Evolutionary conservation across 2,113 vertebrate species (phyloP), one percentile per base, ranked within the genome.

Genomic region (Acanthisitta chloris): DNA sequence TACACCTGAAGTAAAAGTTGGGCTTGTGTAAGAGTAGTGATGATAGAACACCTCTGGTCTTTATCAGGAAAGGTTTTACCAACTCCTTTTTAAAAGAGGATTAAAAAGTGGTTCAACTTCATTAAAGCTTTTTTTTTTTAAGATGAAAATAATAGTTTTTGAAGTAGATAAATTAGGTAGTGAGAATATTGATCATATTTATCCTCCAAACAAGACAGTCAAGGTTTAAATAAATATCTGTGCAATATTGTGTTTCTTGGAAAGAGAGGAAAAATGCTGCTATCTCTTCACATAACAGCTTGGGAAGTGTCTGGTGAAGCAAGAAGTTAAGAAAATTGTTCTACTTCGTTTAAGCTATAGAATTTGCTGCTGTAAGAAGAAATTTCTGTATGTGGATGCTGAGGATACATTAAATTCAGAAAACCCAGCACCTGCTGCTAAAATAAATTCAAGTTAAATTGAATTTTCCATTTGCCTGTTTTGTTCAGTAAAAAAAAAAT

Each of bases 301-400:
- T 61, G 42, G 36, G 25, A 81, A 64, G 16, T 26, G 5, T 71
- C 10, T 51, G 64, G 20, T 45, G 42, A 85, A 70, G 18, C 2
- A n/a, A 88, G 38, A 81, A 40, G 18, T 33, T 19, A 23, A 34
- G 25, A n/a, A 61, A 45, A 15, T 33, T 18, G 4, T 81, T 72
- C 7, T 24, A 0, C 8, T 74, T 58, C 8, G 2, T 15, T 46
- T 52, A 58, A 23, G 16, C 40, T 52, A 0, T 4, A 12, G 20
- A 77, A 73, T 24, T 86, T 23, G 17, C 2, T 5, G 19, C 23
- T 29, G 23, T 34, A 71, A 18, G n/a, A 42, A 34, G 28, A 59
- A 9, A 21, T 70, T 82, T n/a, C 18, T 85, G 0, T 31, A 3
- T 18, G 1, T 48, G 18, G 14, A 6, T 92, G 14, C 51, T 59